Conservation (phyloP, 1,140 invertebrate genomes). For the Leptinotarsa defecta region DNA sequence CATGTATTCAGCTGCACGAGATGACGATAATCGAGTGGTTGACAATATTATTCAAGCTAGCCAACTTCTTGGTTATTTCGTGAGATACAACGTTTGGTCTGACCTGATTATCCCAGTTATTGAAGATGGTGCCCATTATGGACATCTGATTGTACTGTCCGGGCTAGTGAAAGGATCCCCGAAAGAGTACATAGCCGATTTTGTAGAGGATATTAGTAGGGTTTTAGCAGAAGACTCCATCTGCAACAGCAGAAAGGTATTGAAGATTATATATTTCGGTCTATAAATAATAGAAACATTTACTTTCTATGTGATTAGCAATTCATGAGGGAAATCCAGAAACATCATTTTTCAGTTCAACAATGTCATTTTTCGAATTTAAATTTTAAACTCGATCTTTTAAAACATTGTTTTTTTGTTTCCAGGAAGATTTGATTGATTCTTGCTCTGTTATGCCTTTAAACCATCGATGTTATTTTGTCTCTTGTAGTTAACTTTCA, state of each 20-base stretch:
- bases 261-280: too few species aligned
- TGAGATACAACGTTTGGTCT: conserved; percentile 60
- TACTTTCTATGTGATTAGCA: too few species aligned
- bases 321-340: too few species aligned
- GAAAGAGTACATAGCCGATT: conserved; percentile 35
- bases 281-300: too few species aligned
- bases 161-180: conserved; percentile 59
- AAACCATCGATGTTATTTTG: too few species aligned
- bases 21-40: conserved; percentile 66
- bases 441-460: too few species aligned
- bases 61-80: conserved; percentile 37
- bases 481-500: too few species aligned
- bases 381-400: too few species aligned
- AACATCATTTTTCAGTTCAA: too few species aligned
- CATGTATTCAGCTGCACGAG: conserved; percentile 64
- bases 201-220: conserved; percentile 49
- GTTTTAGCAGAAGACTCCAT: conserved; percentile 52
- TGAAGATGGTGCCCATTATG: conserved; percentile 57
- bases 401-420: too few species aligned
- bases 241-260: conserved; percentile 55
- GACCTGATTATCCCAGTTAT: conserved; percentile 60
- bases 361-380: too few species aligned
- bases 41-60: conserved; percentile 60
- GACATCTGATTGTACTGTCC: conserved; percentile 61
- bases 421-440: too few species aligned